Evolutionary conservation across 1,140 invertebrate genomes (phyloP).

Genomic region (Macrobrachium nipponense): DNA sequence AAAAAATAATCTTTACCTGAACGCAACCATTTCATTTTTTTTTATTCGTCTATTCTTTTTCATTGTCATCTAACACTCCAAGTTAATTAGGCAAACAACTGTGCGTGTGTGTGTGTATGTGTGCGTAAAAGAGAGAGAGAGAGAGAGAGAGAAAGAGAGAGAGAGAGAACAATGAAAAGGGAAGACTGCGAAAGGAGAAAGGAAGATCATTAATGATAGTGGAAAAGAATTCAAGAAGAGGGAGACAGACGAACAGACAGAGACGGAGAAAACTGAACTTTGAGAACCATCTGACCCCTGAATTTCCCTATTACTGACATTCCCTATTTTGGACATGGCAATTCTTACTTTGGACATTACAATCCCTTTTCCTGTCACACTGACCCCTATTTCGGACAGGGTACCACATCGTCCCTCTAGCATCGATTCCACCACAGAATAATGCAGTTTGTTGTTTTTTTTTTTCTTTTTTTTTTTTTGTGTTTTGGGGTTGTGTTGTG

Average conservation of each 20-base stretch:
- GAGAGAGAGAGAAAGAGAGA: slow-evolving; percentile 9
- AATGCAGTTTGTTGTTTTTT: too few species aligned
- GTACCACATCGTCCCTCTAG: too few species aligned
- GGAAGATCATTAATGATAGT: neutral
- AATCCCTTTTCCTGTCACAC: too few species aligned
- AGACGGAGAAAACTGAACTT: neutral
- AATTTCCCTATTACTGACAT: too few species aligned
- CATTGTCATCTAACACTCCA: neutral
- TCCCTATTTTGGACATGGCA: too few species aligned
- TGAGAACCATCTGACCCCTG: neutral
- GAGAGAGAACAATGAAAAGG: slow-evolving; percentile 2
- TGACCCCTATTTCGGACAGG: too few species aligned
- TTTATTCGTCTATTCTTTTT: neutral
- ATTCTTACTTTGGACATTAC: too few species aligned
- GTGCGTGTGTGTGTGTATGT: neutral
- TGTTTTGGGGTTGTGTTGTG: too few species aligned
- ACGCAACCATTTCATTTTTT: too few species aligned
- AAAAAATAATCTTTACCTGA: neutral
- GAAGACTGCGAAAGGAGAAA: neutral
- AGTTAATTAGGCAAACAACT: neutral
- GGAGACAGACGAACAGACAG: neutral
- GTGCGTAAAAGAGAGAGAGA: slow-evolving; percentile 22
- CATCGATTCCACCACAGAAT: too few species aligned
- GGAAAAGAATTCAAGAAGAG: neutral
- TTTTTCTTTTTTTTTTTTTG: too few species aligned